These are phyloP conservation scores for Ylistrum balloti DNA, from an alignment of 1,140 invertebrate species.

Conservation along the genomic window DNA sequence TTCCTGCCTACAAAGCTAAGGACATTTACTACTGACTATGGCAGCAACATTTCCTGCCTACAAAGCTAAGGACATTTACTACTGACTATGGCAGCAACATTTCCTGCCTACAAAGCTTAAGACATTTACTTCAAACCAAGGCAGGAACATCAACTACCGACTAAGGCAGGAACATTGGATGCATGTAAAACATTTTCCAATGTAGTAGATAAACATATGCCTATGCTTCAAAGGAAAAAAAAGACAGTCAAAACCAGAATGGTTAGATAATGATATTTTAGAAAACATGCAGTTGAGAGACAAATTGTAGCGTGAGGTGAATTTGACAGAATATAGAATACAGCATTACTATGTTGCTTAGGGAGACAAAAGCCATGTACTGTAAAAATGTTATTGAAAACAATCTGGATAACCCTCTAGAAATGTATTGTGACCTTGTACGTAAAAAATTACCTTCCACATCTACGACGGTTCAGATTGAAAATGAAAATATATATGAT, in stretches of 20 bases:
- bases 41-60: no score
- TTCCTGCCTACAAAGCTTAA: no score
- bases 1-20: no score
- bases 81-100: no score
- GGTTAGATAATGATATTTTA: neutral
- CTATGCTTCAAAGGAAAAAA: neutral
- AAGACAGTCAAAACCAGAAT: neutral
- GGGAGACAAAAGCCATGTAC: neutral
- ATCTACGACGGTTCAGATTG: no score
- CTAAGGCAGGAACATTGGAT: neutral
- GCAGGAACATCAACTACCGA: no score
- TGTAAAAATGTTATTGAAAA: neutral
- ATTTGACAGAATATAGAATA: neutral
- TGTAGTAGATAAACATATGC: neutral
- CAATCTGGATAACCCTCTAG: neutral
- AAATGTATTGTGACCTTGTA: neutral
- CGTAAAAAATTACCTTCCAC: no score
- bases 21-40: no score
- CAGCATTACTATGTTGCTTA: neutral
- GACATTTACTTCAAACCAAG: no score
- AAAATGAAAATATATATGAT: no score
- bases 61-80: no score
- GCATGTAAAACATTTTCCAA: neutral
- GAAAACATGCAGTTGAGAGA: neutral
- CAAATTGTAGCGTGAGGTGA: neutral